Percentiles rank a stretch among this genome's conserved stretches.
Conservation (phyloP, 2,797 vertebrate species). For the Sus cebifrons region DNA sequence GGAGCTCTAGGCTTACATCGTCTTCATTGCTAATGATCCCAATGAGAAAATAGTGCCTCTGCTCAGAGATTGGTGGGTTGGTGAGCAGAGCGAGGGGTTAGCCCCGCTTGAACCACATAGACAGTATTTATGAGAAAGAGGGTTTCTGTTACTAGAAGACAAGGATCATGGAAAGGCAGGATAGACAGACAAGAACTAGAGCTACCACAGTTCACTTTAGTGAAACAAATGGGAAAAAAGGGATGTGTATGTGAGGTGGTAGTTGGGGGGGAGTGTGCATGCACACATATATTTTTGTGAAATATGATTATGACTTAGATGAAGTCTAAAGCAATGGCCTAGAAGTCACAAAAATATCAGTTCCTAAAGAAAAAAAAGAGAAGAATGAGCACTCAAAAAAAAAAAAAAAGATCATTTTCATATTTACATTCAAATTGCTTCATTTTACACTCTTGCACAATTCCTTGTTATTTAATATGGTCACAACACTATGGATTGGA, state of each 20-base stretch:
- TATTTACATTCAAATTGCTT: not conserved
- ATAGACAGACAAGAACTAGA: not conserved
- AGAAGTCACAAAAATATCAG: not conserved
- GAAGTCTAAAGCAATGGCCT: not conserved
- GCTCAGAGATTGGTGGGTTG: not conserved
- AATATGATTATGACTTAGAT: not conserved
- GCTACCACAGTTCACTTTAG: not conserved
- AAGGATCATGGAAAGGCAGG: not conserved
- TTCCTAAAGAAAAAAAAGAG: not conserved
- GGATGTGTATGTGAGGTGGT: not conserved
- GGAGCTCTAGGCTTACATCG: not conserved
- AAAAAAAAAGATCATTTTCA: not conserved
- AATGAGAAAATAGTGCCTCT: not conserved
- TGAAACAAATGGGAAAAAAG: not conserved
- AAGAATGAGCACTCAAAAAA: not conserved
- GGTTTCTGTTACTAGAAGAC: not conserved
- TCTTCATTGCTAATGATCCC: not conserved
- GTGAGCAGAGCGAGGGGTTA: not conserved
- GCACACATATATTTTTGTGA: not conserved
- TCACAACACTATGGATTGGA: not conserved
- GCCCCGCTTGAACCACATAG: not conserved
- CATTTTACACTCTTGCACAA: not conserved
- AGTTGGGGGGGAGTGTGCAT: too few species aligned
- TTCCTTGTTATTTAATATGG: not conserved
- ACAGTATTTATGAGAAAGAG: not conserved